A percentile compares a stretch with the other conserved stretches of the same genome.
Evolutionary conservation across 2,888 invertebrate genomes (phyloP).

Genomic region (Abrostola tripartita): DNA sequence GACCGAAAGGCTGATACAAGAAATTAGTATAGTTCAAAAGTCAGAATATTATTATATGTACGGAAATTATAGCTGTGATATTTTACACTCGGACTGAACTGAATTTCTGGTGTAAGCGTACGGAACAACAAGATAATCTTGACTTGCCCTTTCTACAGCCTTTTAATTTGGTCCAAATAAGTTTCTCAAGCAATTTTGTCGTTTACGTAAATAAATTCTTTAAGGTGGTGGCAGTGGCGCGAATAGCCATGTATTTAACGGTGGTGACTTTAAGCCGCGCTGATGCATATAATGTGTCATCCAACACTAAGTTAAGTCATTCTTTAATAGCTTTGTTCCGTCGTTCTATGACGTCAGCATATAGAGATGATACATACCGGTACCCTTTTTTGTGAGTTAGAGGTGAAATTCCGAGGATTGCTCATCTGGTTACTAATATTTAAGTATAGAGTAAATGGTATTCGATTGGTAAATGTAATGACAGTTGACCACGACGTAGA

Average conservation of each 20-base stretch:
- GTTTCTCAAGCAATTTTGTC: neutral
- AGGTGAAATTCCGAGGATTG: neutral
- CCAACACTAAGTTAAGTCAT: neutral
- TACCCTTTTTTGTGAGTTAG: neutral
- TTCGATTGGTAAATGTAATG: no score
- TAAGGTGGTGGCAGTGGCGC: neutral
- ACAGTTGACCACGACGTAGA: no score
- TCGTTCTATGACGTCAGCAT: neutral
- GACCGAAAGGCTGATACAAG: no score
- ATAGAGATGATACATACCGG: neutral
- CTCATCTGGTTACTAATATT: neutral
- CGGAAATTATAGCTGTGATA: no score
- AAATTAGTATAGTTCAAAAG: no score
- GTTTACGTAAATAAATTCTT: constrained; percentile 1
- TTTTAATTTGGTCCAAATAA: neutral
- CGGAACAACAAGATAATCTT: no score
- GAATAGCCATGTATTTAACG: constrained; percentile 1
- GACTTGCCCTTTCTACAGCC: no score
- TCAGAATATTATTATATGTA: no score
- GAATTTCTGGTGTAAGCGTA: no score
- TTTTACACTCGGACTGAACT: no score
- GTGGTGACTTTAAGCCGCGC: constrained; percentile 1
- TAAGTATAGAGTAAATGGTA: neutral
- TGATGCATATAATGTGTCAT: constrained; percentile 4
- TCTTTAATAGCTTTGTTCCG: neutral